Base-by-base conservation (phyloP, 2,113 vertebrate genomes). In the Cebidichthys violaceus region DNA sequence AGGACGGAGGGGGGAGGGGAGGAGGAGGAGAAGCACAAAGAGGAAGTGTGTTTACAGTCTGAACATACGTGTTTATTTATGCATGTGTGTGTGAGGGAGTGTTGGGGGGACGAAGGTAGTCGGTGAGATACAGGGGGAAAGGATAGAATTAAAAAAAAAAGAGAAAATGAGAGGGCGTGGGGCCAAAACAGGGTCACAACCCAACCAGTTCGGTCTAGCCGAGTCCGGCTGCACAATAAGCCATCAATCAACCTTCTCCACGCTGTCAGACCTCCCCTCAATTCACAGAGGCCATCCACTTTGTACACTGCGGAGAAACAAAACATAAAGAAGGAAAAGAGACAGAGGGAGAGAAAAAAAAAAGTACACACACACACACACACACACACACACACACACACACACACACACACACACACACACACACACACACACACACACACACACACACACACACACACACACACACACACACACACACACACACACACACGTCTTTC, bases 171-270 rank as follows among this genome's bases (percentile, higher is more conserved):
- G 79, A 81, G 89, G 85, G 88, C 86, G 81, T 27, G 1, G 79
- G 87, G 91, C 92, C 90, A 93, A 87, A 88, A 86, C 80, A 77
- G 87, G 92, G 94, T 93, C 93, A 88, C 77, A 90, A 94, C 92
- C 92, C 92, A 92, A 94, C 92, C 93, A 92, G 94, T 94, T 94
- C 83, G 57, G 91, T 95, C 93, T 93, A 91, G 92, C 90, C 82
- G 80, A 89, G 92, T 95, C 93, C 78, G 75, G 92, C 93, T 92
- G 89, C 89, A 95, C 94, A 95, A 95, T 95, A 94, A 94, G 89
- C 93, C 90, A 95, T 96, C 94, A 94, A 95, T 95, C 94, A 95
- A 86, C 88, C 83, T 90, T 89, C 83, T 88, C 74, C 79, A 50
- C 45, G 82, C 90, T 92, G 91, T 94, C 93, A 95, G 89, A 83